Evolutionary conservation across 64 coral and sea anemone species (phyloP), one percentile per base, ranked within the genome.

Genomic region (Pocillopora verrucosa): DNA sequence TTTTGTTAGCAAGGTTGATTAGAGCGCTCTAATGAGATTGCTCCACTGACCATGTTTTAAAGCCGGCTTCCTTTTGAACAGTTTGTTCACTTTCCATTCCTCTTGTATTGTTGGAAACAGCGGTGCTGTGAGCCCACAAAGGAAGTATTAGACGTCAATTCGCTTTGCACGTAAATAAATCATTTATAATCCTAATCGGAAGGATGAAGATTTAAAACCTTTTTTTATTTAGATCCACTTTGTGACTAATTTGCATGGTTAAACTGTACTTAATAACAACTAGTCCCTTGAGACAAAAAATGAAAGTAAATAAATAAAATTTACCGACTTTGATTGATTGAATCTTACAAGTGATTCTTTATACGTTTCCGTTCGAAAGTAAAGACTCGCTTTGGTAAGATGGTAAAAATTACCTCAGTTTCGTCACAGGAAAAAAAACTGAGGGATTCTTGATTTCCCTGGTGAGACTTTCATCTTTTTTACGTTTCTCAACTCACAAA

Each of bases 241-340:
- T 56, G 24, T 10, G 25, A 70, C 19, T 45, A 63, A 85, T 85
- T 85, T 72, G 37, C 82, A 85, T 85, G 64, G 20, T 85, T 58
- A 24, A 15, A 45, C 5, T 62, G 22, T 5, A 36, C 62, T 61
- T 35, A 9, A 83, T 35, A 61, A 45, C 19, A 69, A 83, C 36
- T 51, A 51, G 41, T n/a, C 82, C 45, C 41, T 57, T 79, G 36
- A 41, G 37, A 41, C 62, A 2, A 13, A 72, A 72, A 72, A 13
- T 70, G 37, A 37, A 72, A 70, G 72, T 11, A 68, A 5, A 51
- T 51, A 51, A 51, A 51, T 7, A 51, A 51, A 51, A 51, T 51
- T 3, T 51, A 51, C 41, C 41, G 41, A 51, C 3, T 51, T 51
- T 51, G 41, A 51, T 51, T 51, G 41, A 51, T 51, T 51, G 41